A percentile compares a stretch with the other conserved stretches of the same genome.
Conservation (phyloP, 1,140 invertebrate species). For the Drosophila dunni region DNA sequence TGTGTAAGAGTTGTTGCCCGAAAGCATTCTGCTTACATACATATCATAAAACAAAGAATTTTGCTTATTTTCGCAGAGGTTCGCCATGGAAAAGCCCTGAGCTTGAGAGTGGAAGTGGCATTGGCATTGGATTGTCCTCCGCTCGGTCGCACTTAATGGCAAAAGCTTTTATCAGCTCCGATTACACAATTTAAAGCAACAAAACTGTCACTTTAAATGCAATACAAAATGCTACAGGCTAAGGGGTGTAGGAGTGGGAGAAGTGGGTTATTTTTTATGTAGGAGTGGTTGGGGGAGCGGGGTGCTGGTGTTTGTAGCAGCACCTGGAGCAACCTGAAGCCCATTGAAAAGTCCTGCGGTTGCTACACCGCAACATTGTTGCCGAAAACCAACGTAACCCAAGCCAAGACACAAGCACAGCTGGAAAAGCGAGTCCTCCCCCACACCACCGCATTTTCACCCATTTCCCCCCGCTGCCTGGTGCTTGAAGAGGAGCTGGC, state of each 20-base stretch:
- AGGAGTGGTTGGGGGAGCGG: background rate
- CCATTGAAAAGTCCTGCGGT: slow-evolving; percentile 65
- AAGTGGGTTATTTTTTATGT: slow-evolving; percentile 1
- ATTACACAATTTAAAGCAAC: slow-evolving; percentile 78
- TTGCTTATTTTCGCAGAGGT: slow-evolving; percentile 46
- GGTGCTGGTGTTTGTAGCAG: slow-evolving; percentile 39
- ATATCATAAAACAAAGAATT: slow-evolving; percentile 54
- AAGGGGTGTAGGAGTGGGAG: background rate
- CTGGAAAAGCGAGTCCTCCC: slow-evolving; percentile 14
- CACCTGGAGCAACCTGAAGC: slow-evolving; percentile 67
- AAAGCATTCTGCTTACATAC: slow-evolving; percentile 29
- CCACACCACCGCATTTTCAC: background rate
- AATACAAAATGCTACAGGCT: slow-evolving; percentile 32
- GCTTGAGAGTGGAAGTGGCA: slow-evolving; percentile 12
- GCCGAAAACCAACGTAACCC: slow-evolving; percentile 77
- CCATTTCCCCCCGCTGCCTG: background rate
- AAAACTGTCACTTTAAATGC: slow-evolving; percentile 80
- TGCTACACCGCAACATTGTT: slow-evolving; percentile 80
- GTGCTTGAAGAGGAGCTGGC: background rate
- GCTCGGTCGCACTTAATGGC: slow-evolving; percentile 48
- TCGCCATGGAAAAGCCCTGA: background rate
- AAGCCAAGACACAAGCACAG: slow-evolving; percentile 51
- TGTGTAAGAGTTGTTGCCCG: background rate
- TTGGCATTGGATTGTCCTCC: slow-evolving; percentile 11
- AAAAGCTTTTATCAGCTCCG: slow-evolving; percentile 79